Percentiles rank a stretch among this genome's conserved stretches.
These are phyloP conservation scores for Hermetia illucens DNA, from an alignment of 1,140 invertebrate genomes.

Conservation along the genomic window DNA sequence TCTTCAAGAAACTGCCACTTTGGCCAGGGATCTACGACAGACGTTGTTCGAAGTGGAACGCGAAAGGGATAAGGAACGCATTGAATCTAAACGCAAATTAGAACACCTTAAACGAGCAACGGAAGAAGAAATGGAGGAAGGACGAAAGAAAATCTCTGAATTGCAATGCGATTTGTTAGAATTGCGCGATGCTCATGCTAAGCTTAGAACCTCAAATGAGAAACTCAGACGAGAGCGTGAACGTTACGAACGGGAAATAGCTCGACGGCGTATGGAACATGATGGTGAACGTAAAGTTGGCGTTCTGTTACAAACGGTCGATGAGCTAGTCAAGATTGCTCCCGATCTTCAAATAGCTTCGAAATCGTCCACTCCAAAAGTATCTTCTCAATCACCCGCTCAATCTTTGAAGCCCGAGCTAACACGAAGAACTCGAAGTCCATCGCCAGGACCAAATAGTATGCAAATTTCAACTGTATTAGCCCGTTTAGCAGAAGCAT, in stretches of 20 bases:
- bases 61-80: slow-evolving; percentile 74
- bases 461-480: slow-evolving; percentile 22
- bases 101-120: slow-evolving; percentile 70
- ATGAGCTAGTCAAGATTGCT: slow-evolving; percentile 56
- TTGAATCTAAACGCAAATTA: slow-evolving; percentile 70
- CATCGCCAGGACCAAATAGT: slow-evolving; percentile 29
- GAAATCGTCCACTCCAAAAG: slow-evolving; percentile 2
- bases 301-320: slow-evolving; percentile 56
- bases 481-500: slow-evolving; percentile 33
- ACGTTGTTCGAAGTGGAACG: slow-evolving; percentile 78
- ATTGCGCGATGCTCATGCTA: slow-evolving; percentile 78
- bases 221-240: slow-evolving; percentile 78
- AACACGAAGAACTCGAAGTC: slow-evolving; percentile 23
- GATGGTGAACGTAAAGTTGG: slow-evolving; percentile 28
- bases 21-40: slow-evolving; percentile 76
- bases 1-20: slow-evolving; percentile 76
- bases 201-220: slow-evolving; percentile 81
- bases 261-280: slow-evolving; percentile 42
- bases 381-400: background rate
- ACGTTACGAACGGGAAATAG: slow-evolving; percentile 66
- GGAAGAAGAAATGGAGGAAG: slow-evolving; percentile 82
- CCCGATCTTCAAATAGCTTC: slow-evolving; percentile 40
- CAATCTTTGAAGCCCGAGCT: slow-evolving; percentile 24
- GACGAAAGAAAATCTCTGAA: slow-evolving; percentile 64
- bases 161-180: slow-evolving; percentile 78